Base-by-base conservation (phyloP, 2,888 invertebrate species). In the Leucania comma region DNA sequence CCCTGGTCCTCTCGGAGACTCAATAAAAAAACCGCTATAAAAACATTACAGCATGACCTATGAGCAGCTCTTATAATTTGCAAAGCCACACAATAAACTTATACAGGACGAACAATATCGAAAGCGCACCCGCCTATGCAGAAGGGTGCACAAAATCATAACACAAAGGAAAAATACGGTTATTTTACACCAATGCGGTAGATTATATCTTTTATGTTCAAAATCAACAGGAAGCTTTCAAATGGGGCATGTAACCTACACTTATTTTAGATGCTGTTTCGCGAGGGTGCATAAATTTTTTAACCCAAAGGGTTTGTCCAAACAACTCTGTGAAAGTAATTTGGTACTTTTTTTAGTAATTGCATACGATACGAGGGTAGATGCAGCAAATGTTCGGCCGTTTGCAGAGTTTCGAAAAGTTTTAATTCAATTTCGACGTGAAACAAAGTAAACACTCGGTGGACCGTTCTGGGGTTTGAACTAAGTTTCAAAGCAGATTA, bases 211-310 rank as follows among this genome's bases (percentile, higher is more conserved):
- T 94, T 95, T 94, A 94, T 95, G 93, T 90, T 93, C 89, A 95
- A 95, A 95, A 95, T 95, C 95, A 95, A 96, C 95, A 95, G 95
- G 95, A 95, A 95, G 92, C 93, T 91, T 95, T 92, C 92, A 95
- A 95, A 96, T 95, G 95, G 95, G 93, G 95, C 95, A 95, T 96
- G 94, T 95, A 96, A 95, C 95, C 95, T 94, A 95, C 93, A 95
- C 95, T 96, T 95, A 94, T 93, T 93, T 93, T 93, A 92, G 94
- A 94, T 92, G 95, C 93, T 91, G 87, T 88, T 88, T 85, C 87
- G 69, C 76, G 82, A 91, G 94, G 96, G 96, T 95, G 95, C 92
- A 94, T 95, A 95, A 94, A 93, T 95, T 96, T 75, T 95, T 82
- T 82, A 91, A 90, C 90, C 89, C 86, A 93, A 94, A 92, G 95